Percentiles rank a stretch among this genome's conserved stretches.
Conservation (phyloP, 2,797 vertebrate genomes). For the Gorsachius magnificus region DNA sequence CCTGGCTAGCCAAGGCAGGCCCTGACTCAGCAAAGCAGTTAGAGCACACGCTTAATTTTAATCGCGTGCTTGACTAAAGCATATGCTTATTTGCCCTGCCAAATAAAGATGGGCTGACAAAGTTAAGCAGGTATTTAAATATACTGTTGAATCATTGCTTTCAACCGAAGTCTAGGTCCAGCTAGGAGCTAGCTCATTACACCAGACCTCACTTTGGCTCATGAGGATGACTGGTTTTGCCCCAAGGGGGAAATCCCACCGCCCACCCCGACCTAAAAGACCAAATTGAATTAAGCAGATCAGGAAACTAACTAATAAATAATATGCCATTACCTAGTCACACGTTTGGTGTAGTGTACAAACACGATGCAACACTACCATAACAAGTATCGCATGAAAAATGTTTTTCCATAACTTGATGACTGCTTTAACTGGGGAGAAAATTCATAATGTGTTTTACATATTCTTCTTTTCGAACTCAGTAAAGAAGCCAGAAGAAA, state of each 20-base stretch:
- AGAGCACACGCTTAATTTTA: not conserved
- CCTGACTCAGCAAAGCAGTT: conserved; percentile 35
- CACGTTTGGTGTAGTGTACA: not conserved
- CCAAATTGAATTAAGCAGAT: not conserved
- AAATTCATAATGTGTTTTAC: conserved; percentile 31
- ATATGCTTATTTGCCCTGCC: not conserved
- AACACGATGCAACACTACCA: fast-evolving
- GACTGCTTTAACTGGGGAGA: conserved; percentile 39
- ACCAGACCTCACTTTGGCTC: not conserved
- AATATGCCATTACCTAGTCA: not conserved
- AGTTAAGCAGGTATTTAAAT: not conserved
- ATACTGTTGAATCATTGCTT: not conserved
- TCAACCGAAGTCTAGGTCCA: not conserved
- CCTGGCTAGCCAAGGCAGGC: not conserved
- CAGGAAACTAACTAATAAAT: not conserved
- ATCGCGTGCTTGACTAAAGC: not conserved
- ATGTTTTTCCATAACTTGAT: not conserved
- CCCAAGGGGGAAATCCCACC: not conserved
- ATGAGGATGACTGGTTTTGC: not conserved
- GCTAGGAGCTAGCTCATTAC: not conserved
- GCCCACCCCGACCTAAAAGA: not conserved
- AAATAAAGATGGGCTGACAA: not conserved
- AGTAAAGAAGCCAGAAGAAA: conserved; percentile 29
- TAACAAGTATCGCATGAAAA: not conserved
- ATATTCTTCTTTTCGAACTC: conserved; percentile 30